These are phyloP conservation scores for Brachionus angularis DNA, from an alignment of 1,140 invertebrate species.

Conservation along the genomic window DNA sequence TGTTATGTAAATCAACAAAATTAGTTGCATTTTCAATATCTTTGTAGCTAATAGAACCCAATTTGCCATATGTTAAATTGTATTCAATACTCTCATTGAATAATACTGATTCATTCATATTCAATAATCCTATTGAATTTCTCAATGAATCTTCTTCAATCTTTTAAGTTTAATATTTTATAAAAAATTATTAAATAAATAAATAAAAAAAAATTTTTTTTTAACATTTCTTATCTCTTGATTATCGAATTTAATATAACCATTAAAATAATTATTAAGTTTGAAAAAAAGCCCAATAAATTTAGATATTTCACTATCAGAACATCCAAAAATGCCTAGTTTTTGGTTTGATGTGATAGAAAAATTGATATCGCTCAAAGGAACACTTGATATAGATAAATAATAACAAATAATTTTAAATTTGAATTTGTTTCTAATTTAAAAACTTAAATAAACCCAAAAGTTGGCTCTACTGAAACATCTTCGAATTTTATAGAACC, in stretches of 20 bases:
- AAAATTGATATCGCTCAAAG: not conserved
- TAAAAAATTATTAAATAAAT: too few species aligned
- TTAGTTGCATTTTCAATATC: not conserved
- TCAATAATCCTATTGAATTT: not conserved
- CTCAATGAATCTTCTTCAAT: constrained; percentile 31
- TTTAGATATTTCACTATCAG: not conserved
- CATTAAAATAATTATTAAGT: constrained; percentile 33
- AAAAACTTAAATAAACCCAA: not conserved
- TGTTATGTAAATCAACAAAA: not conserved
- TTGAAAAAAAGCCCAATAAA: not conserved
- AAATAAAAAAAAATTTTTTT: not conserved
- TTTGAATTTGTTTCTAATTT: not conserved
- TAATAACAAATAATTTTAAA: not conserved
- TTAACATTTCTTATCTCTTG: constrained; percentile 14
- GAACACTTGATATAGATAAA: not conserved
- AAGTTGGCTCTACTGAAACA: constrained; percentile 16
- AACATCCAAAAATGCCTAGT: not conserved
- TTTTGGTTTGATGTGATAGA: constrained; percentile 6
- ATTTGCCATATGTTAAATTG: constrained; percentile 12
- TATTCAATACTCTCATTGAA: constrained; percentile 6
- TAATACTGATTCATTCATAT: constrained; percentile 26
- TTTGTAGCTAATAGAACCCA: not conserved
- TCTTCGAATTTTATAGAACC: not conserved
- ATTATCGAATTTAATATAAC: constrained; percentile 15
- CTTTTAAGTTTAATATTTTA: not conserved